Evolutionary conservation across 2,888 invertebrate genomes (phyloP).

Genomic region (Chironomus tentans): DNA sequence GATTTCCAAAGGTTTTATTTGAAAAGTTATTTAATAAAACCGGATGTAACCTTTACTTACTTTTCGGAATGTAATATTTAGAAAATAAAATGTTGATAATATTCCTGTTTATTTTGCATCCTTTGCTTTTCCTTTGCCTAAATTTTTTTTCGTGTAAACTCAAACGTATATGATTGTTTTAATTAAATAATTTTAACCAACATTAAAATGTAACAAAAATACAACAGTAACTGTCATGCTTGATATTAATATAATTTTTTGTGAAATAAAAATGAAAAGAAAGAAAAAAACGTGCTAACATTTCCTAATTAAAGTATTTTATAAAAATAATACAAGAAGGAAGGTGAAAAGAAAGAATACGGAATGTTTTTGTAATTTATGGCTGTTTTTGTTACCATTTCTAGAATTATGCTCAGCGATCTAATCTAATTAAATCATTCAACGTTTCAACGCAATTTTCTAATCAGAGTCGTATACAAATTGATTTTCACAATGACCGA

Average conservation of each 20-base stretch:
- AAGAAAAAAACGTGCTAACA: background rate
- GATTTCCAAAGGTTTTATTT: too few species aligned
- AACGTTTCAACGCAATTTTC: background rate
- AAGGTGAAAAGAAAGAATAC: background rate
- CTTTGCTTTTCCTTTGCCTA: too few species aligned
- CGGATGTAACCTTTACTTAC: too few species aligned
- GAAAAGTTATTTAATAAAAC: too few species aligned
- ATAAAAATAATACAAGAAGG: background rate
- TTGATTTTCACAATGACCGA: background rate
- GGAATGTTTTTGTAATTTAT: background rate
- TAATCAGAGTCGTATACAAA: background rate
- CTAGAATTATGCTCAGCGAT: background rate
- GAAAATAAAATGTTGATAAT: too few species aligned
- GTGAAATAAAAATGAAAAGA: background rate
- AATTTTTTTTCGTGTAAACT: too few species aligned
- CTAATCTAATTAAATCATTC: constrained; percentile 6
- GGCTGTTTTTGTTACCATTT: background rate
- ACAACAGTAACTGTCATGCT: background rate
- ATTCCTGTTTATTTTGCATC: too few species aligned
- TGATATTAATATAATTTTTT: background rate
- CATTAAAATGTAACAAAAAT: background rate
- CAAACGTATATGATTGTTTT: too few species aligned
- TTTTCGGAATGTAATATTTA: too few species aligned
- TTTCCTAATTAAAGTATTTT: background rate
- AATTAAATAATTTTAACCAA: too few species aligned